phyloP scores from a whole-genome alignment of 2,797 vertebrate species.

The Knipowitschia caucasica region DNA sequence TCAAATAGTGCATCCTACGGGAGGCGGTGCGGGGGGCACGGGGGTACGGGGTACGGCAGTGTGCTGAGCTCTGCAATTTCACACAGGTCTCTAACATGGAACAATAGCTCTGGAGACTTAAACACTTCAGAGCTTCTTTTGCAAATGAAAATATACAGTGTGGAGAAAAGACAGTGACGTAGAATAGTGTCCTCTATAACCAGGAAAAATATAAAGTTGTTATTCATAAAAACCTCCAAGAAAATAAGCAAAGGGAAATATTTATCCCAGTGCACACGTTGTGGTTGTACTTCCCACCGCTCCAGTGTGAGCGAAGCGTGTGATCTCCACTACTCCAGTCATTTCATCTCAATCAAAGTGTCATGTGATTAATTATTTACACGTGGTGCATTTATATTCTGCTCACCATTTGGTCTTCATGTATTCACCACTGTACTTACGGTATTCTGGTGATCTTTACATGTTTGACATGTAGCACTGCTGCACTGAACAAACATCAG shows the following conservation, averaged over 20 bases:
- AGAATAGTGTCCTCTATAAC: conserved; percentile 33
- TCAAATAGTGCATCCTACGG: conserved; percentile 48
- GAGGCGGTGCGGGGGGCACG: neutral
- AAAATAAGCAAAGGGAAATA: conserved; percentile 22
- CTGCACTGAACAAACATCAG: too few species aligned
- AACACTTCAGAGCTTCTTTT: conserved; percentile 28
- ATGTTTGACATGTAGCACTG: too few species aligned
- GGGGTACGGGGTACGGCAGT: conserved; percentile 17
- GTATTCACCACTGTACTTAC: conserved; percentile 21
- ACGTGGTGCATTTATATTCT: conserved; percentile 49
- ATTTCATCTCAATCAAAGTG: conserved; percentile 28
- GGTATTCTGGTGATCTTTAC: too few species aligned
- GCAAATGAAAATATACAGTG: conserved; percentile 23
- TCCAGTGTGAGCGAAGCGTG: neutral
- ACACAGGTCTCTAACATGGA: conserved; percentile 43
- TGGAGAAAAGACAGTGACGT: conserved; percentile 44
- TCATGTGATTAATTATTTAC: conserved; percentile 45
- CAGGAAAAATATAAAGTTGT: conserved; percentile 10
- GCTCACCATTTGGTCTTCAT: conserved; percentile 16
- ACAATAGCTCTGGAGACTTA: conserved; percentile 29
- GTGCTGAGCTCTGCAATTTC: conserved; percentile 66
- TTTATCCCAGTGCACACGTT: conserved; percentile 19
- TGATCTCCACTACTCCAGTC: conserved; percentile 11
- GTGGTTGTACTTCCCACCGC: conserved; percentile 1
- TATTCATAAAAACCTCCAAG: conserved; percentile 29